Evolutionary conservation across 2,888 invertebrate genomes (phyloP), one percentile per base, ranked within the genome.

Genomic region (Terebella lapidaria): DNA sequence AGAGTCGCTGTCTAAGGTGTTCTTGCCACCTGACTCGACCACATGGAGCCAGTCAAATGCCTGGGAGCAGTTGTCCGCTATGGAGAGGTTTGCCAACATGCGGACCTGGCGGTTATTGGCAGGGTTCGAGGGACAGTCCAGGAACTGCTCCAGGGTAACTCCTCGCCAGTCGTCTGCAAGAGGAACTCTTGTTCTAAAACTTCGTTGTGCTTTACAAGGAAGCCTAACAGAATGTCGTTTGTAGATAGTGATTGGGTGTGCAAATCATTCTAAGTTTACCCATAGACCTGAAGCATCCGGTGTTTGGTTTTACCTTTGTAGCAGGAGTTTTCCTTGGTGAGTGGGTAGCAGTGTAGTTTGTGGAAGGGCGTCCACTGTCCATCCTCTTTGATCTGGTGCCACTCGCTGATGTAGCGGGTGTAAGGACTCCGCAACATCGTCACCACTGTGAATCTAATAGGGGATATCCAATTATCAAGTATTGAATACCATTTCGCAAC

Each of bases 31-130:
- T 35, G n/a, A 15, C 42, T 35, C 42, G 10, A n/a, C 10, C 42
- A 35, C n/a, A n/a, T 35, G 10, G 10, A 35, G 42, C 42, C 42
- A 35, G 10, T 35, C 42, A 18, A 22, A 49, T 22, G 56, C 67
- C 61, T 96, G 92, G 83, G 97, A 97, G 83, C 97, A 99, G 60
- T 94, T 93, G n/a, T n/a, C n/a, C 35, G 97, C 90, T 54, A 95
- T 85, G 61, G 92, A 91, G 67, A 99, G 84, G 84, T 99, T 94
- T 20, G 97, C 92, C 74, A 99, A 81, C 97, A 99, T 99, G 70
- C 97, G 86, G 2, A 97, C 95, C 83, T 97, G 96, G 63, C 99
- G 75, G 83, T 99, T 97, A 74, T 88, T 89, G 25, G 96, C 99
- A 76, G 97, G 84, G 85, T 99, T 99, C 80, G 90, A 88, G 4